Evolutionary conservation across 2,888 invertebrate genomes (phyloP).

Genomic region (Tetragnatha montana): DNA sequence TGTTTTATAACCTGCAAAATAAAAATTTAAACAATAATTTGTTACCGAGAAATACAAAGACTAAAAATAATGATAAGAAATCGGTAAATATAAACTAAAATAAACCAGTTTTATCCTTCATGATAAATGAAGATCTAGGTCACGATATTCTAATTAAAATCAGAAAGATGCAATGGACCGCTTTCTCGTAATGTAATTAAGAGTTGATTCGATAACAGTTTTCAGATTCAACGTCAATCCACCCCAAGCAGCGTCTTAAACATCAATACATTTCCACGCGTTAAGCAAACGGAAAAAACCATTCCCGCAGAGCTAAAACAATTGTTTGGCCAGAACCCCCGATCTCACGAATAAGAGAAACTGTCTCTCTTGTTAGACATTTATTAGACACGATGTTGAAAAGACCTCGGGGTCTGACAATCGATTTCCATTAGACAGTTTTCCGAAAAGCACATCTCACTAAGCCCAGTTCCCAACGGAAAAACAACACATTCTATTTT

Average conservation of each 20-base stretch:
- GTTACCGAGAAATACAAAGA: no score
- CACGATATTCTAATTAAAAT: no score
- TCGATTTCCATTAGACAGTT: slow-evolving; percentile 19
- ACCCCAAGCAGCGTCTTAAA: background rate
- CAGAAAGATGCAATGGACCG: background rate
- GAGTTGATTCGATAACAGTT: slow-evolving; percentile 19
- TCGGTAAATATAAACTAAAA: no score
- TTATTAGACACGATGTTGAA: slow-evolving; percentile 24
- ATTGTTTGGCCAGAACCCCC: slow-evolving; percentile 10
- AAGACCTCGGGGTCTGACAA: background rate
- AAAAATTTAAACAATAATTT: no score
- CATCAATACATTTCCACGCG: background rate
- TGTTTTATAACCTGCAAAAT: no score
- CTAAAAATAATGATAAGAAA: no score
- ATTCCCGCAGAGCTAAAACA: slow-evolving; percentile 10
- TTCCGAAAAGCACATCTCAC: slow-evolving; percentile 8
- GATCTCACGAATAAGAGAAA: background rate
- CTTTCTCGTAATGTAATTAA: slow-evolving; percentile 24
- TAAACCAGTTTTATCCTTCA: no score
- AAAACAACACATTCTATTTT: background rate
- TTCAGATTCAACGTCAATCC: no score
- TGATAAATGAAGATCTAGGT: no score
- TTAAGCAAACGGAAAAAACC: slow-evolving; percentile 1
- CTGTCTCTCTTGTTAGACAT: background rate
- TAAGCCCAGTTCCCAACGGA: background rate